Evolutionary conservation across 1,140 invertebrate genomes (phyloP).

Genomic region (Babylonia areolata): DNA sequence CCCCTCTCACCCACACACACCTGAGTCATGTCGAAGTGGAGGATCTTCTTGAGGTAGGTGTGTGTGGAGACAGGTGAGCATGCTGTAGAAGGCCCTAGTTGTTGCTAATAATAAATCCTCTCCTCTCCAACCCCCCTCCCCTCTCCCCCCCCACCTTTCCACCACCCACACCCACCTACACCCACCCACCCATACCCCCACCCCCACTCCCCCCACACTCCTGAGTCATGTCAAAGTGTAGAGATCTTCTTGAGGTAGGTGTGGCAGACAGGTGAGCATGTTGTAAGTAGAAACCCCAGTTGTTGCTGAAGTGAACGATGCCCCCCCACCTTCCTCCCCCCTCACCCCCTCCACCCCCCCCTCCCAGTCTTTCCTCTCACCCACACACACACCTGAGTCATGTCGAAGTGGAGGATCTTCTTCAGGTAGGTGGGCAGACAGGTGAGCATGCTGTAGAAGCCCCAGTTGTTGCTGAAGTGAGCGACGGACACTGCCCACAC

Average conservation of each 20-base stretch:
- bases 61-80: conserved; percentile 64
- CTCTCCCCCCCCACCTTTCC: no score
- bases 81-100: conserved; percentile 74
- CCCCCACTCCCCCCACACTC: conserved; percentile 32
- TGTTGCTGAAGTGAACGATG: conserved; percentile 68
- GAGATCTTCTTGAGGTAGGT: conserved; percentile 70
- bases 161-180: no score
- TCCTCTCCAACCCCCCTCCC: no score
- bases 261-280: no score
- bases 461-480: conserved; percentile 73
- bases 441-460: conserved; percentile 70
- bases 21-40: neutral
- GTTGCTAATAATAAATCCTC: no score
- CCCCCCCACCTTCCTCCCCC: no score
- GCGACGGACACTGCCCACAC: conserved; percentile 68
- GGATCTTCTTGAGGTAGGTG: neutral
- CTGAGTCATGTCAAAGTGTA: neutral
- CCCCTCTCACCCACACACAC: no score
- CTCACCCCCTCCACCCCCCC: no score
- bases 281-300: conserved; percentile 73
- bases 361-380: no score
- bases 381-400: conserved; percentile 62
- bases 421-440: conserved; percentile 73
- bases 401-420: conserved; percentile 72
- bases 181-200: no score